Conservation (phyloP, 2,888 invertebrate species). For the Gastrophysa polygoni region DNA sequence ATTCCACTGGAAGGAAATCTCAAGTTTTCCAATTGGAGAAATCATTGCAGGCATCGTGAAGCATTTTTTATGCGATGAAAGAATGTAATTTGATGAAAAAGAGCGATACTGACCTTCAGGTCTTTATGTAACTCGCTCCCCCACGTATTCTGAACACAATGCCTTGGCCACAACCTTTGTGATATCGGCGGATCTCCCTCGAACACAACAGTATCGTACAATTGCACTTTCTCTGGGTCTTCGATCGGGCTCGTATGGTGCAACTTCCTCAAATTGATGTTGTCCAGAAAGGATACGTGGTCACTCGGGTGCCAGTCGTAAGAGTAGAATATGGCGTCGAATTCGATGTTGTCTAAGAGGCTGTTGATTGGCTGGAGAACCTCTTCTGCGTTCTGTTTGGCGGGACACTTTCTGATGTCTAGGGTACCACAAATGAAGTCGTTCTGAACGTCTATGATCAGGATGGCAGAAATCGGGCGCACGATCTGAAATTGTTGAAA, state of each 20-base stretch:
- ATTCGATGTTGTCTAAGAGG: conserved; percentile 76
- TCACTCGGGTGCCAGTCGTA: conserved; percentile 96
- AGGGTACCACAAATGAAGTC: conserved; percentile 95
- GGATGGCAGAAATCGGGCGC: conserved; percentile 78
- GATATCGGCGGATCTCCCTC: conserved; percentile 81
- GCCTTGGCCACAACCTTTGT: conserved; percentile 92
- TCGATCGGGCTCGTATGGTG: conserved; percentile 73
- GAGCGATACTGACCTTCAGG: conserved; percentile 75
- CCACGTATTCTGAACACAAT: conserved; percentile 94
- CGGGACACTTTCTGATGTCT: conserved; percentile 88
- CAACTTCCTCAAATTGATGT: conserved; percentile 70
- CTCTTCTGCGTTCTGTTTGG: conserved; percentile 87
- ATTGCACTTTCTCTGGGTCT: conserved; percentile 71
- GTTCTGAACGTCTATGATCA: conserved; percentile 96
- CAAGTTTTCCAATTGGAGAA: no score
- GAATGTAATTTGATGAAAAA: no score
- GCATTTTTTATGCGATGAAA: no score
- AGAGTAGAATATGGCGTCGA: conserved; percentile 89
- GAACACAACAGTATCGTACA: conserved; percentile 90
- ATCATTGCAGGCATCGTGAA: no score
- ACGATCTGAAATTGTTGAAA: conserved; percentile 44
- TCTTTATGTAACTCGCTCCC: conserved; percentile 91
- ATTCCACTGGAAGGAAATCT: no score
- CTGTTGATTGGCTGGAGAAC: conserved; percentile 89
- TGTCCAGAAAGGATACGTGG: conserved; percentile 95